Percentiles rank a stretch among this genome's conserved stretches.
These are phyloP conservation scores for Ceuthmochares aereus DNA, from an alignment of 2,113 vertebrate species.

Conservation along the genomic window DNA sequence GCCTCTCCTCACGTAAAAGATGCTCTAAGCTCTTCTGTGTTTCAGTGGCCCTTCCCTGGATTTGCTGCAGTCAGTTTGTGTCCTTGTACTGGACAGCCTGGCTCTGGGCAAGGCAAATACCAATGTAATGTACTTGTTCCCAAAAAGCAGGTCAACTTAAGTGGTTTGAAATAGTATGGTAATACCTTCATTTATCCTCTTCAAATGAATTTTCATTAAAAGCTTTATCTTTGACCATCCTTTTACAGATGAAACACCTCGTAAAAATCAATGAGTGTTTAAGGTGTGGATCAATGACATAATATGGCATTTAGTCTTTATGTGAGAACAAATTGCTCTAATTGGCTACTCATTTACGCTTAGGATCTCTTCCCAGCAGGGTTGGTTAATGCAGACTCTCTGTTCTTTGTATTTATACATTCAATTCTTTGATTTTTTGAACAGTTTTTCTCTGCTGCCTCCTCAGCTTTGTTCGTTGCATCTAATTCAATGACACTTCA, in stretches of 20 bases:
- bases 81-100: background rate
- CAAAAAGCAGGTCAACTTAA: background rate
- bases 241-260: constrained; percentile 8
- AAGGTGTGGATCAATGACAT: constrained; percentile 7
- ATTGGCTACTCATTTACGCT: constrained; percentile 24
- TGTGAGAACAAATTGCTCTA: constrained; percentile 12
- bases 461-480: background rate
- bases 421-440: background rate
- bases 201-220: constrained; percentile 31
- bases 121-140: background rate
- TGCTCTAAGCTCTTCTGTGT: background rate
- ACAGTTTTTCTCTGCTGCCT: background rate
- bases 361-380: background rate
- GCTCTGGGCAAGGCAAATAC: background rate
- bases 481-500: background rate
- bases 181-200: background rate
- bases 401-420: background rate
- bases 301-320: constrained; percentile 30
- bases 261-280: constrained; percentile 46
- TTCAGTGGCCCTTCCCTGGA: background rate
- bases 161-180: background rate
- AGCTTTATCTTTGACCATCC: background rate
- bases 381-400: background rate
- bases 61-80: background rate
- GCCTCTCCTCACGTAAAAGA: background rate